Evolutionary conservation across 2,797 vertebrate species (phyloP).

Genomic region (Alfaro cultratus): DNA sequence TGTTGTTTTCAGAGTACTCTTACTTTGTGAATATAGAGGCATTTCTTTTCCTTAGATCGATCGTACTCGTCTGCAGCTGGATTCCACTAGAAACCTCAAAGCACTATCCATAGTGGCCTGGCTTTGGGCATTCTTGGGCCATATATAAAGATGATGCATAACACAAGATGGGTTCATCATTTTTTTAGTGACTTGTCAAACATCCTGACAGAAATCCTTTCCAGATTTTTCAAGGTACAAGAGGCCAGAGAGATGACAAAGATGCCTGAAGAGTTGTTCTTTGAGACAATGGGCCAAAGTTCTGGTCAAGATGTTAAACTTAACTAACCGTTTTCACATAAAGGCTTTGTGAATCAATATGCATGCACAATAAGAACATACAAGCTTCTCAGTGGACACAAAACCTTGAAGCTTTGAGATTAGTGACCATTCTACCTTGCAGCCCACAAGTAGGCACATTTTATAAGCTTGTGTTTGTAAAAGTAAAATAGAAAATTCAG

Average conservation of each 20-base stretch:
- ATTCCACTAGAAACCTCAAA: background rate
- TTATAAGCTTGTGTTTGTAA: background rate
- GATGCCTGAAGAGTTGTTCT: background rate
- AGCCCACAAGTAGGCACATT: background rate
- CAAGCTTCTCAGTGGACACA: background rate
- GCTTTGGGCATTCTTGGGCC: background rate
- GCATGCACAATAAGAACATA: background rate
- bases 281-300: background rate
- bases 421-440: background rate
- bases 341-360: background rate
- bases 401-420: background rate
- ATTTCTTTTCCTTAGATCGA: background rate
- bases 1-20: background rate
- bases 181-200: background rate
- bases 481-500: background rate
- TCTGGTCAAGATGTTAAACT: background rate
- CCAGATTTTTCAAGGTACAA: background rate
- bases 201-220: background rate
- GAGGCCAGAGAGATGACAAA: background rate
- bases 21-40: background rate
- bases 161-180: background rate
- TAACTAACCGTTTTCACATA: background rate
- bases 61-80: background rate
- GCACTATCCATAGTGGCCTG: background rate
- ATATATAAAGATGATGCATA: background rate